Conservation (phyloP, 30 jellyfish, hydroid and myxozoan species). For the Turritopsis dohrnii region DNA sequence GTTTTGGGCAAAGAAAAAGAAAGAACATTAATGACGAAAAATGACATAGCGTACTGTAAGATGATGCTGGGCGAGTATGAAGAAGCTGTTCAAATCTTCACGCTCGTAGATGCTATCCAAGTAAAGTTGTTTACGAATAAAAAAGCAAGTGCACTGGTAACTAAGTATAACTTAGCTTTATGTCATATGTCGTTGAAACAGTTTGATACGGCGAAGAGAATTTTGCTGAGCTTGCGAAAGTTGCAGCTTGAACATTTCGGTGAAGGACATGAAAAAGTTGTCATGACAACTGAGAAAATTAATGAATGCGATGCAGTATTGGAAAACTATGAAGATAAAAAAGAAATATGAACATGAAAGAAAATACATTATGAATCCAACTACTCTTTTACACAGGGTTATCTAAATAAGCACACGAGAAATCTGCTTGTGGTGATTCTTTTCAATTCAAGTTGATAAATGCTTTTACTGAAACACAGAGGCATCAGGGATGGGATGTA, state of each 20-base stretch:
- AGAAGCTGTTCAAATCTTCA: not conserved
- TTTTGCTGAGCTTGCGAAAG: not conserved
- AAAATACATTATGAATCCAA: too few species aligned
- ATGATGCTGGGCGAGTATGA: not conserved
- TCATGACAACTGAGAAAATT: not conserved
- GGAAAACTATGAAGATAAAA: not conserved
- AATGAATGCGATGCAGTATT: not conserved
- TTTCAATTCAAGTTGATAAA: too few species aligned
- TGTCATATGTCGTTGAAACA: not conserved
- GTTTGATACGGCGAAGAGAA: not conserved
- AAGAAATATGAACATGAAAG: not conserved
- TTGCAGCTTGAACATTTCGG: not conserved
- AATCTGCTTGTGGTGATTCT: too few species aligned
- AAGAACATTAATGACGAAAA: not conserved
- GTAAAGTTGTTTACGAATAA: not conserved
- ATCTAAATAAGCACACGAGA: too few species aligned
- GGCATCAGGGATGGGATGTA: too few species aligned
- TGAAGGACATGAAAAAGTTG: not conserved
- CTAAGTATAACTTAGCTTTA: not conserved
- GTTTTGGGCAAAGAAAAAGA: not conserved
- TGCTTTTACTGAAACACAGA: too few species aligned
- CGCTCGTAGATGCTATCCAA: not conserved
- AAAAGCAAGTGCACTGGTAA: not conserved
- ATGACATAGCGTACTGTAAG: not conserved
- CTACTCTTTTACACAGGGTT: too few species aligned